Evolutionary conservation across 2,113 vertebrate species (phyloP).

Genomic region (Cyprinodon variegatus): DNA sequence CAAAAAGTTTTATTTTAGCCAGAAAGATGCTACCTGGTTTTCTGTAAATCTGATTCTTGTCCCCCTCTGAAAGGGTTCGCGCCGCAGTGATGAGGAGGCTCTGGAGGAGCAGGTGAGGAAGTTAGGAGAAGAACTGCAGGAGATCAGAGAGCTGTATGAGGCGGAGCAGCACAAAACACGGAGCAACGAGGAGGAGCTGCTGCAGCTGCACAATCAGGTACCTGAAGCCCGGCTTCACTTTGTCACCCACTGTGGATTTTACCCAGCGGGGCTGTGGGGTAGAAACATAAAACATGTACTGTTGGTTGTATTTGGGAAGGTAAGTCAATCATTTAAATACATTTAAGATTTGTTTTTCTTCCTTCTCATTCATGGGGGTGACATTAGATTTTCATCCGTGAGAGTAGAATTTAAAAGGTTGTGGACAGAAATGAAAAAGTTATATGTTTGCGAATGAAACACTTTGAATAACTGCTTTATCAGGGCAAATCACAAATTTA

Average conservation of each 20-base stretch:
- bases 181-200: conserved; percentile 86
- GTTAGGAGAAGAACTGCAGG: conserved; percentile 90
- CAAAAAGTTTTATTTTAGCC: no score
- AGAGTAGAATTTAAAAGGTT: no score
- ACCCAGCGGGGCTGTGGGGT: neutral
- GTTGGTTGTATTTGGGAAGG: no score
- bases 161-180: conserved; percentile 88
- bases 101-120: conserved; percentile 94
- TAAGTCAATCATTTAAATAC: no score
- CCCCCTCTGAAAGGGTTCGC: conserved; percentile 82
- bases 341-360: no score
- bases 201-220: conserved; percentile 93
- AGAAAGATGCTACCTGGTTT: no score
- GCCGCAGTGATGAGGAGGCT: conserved; percentile 91
- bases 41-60: conserved; percentile 27
- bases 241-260: neutral
- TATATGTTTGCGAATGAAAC: no score
- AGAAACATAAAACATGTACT: neutral
- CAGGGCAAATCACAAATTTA: no score
- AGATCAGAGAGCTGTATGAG: conserved; percentile 88
- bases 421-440: no score
- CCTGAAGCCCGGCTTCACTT: neutral
- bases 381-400: no score
- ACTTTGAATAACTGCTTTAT: no score
- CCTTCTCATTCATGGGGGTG: no score